A percentile compares a stretch with the other conserved stretches of the same genome.
These are phyloP conservation scores for Cromileptes altivelis DNA, from an alignment of 2,113 vertebrate genomes.

Conservation along the genomic window DNA sequence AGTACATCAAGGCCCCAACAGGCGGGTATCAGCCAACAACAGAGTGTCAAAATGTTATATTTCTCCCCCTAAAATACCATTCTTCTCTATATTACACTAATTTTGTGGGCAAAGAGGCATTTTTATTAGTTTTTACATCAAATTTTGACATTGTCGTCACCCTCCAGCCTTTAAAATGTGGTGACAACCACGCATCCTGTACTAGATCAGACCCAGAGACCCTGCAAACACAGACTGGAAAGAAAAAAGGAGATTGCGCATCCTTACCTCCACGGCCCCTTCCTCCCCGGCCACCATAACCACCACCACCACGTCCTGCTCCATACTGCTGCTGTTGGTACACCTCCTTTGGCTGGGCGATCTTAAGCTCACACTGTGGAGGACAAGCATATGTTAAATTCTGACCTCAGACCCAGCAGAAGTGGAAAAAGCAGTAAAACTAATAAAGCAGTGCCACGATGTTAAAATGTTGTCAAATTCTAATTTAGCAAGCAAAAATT, in stretches of 20 bases:
- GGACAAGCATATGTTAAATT: not conserved
- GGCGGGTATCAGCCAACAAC: no score
- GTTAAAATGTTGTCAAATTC: no score
- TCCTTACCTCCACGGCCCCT: slow-evolving; percentile 89
- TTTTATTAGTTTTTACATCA: not conserved
- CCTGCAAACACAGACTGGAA: no score
- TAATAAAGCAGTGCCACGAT: no score
- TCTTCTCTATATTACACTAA: no score
- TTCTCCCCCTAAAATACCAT: no score
- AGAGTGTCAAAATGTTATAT: no score
- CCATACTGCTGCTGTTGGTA: slow-evolving; percentile 97
- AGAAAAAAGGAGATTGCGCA: no score
- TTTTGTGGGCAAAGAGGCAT: not conserved
- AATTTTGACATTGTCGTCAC: not conserved
- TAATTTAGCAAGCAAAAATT: not conserved
- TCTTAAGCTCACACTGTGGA: slow-evolving; percentile 96
- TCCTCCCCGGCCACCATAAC: slow-evolving; percentile 87
- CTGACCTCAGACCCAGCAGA: no score
- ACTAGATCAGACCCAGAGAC: not conserved
- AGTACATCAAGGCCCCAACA: no score
- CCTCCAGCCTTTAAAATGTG: not conserved
- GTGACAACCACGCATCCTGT: not conserved
- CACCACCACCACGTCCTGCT: slow-evolving; percentile 70
- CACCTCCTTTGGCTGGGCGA: slow-evolving; percentile 98
- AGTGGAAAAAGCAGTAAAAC: no score